These are phyloP conservation scores for Tachina fera DNA, from an alignment of 2,888 invertebrate genomes.

Conservation along the genomic window DNA sequence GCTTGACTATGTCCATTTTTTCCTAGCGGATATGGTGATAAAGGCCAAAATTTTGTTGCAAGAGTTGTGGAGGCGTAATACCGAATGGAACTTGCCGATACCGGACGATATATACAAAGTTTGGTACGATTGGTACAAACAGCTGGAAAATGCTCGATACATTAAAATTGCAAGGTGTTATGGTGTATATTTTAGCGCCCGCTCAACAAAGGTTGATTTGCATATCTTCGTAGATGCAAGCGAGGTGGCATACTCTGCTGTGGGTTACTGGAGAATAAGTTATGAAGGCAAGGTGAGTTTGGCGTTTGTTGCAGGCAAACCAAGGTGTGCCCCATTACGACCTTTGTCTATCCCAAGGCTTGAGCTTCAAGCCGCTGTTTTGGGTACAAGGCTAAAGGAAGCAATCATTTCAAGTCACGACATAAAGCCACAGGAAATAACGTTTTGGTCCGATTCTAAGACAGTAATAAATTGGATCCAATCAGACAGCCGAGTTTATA, in stretches of 20 bases:
- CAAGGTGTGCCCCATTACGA: constrained; percentile 10
- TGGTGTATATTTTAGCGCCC: background rate
- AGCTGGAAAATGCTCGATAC: background rate
- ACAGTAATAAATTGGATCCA: constrained; percentile 24
- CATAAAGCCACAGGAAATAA: background rate
- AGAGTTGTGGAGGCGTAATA: background rate
- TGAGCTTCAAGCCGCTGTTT: constrained; percentile 1
- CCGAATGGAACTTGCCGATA: background rate
- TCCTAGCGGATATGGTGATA: background rate
- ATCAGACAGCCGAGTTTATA: constrained; percentile 1
- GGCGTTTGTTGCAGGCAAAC: constrained; percentile 5
- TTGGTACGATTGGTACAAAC: background rate
- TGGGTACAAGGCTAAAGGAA: background rate
- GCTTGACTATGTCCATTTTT: background rate
- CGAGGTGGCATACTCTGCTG: constrained; percentile 10
- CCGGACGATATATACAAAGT: background rate
- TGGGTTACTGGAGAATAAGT: constrained; percentile 20
- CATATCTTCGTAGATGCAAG: constrained; percentile 31
- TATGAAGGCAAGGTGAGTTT: background rate
- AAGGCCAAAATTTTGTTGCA: background rate
- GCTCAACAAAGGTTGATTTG: background rate
- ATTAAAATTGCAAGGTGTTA: background rate
- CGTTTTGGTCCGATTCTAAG: constrained; percentile 11
- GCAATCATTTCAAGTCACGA: constrained; percentile 16
- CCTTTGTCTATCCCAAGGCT: constrained; percentile 5